Percentiles rank a stretch among this genome's conserved stretches.
Conservation (phyloP, 2,797 vertebrate genomes). For the Silurus aristotelis region DNA sequence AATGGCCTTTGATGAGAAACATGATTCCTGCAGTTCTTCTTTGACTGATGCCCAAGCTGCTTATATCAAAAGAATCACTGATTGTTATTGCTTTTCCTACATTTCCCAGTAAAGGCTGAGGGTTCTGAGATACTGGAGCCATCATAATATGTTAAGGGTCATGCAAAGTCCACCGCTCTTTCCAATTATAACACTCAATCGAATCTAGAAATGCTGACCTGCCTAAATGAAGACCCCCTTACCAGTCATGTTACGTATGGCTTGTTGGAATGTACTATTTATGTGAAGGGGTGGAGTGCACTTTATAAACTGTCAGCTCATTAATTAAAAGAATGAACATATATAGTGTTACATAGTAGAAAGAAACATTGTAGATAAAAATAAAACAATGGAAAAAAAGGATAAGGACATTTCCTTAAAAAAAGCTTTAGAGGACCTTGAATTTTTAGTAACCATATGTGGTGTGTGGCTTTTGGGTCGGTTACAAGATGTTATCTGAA, state of each 20-base stretch:
- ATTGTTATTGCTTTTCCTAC: not conserved
- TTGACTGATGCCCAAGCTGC: not conserved
- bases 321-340: conserved; percentile 34
- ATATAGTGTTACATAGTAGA: conserved; percentile 32
- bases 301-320: conserved; percentile 8
- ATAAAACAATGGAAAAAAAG: conserved; percentile 22
- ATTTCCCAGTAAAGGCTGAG: not conserved
- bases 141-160: not conserved
- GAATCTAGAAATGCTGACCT: conserved; percentile 7
- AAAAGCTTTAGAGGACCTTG: conserved; percentile 17
- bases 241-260: not conserved
- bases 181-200: not conserved
- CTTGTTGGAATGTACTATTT: conserved; percentile 19
- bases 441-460: conserved; percentile 24
- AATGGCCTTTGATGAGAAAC: not conserved
- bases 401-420: conserved; percentile 16
- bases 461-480: conserved; percentile 45
- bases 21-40: not conserved
- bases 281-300: not conserved
- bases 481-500: conserved; percentile 51
- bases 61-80: not conserved
- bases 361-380: not conserved
- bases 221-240: not conserved
- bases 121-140: not conserved
- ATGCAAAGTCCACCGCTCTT: not conserved